Percentiles rank a stretch among this genome's conserved stretches.
Evolutionary conservation across 1,140 invertebrate species (phyloP).

Genomic region (Chlorops oryzae): DNA sequence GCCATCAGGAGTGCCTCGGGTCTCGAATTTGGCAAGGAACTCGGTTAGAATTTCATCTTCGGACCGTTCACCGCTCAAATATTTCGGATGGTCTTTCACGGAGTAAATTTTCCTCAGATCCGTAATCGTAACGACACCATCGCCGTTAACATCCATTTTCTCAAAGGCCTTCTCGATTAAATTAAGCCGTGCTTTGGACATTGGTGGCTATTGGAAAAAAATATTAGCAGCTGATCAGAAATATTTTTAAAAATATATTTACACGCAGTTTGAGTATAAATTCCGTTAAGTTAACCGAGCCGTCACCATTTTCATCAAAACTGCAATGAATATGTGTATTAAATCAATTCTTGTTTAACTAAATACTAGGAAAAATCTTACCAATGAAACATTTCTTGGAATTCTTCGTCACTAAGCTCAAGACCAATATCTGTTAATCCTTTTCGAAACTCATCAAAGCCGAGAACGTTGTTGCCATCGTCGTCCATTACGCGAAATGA

Average conservation of each 20-base stretch:
- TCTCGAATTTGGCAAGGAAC: constrained; percentile 84
- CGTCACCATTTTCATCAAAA: constrained; percentile 78
- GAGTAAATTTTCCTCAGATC: constrained; percentile 58
- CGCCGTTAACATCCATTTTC: constrained; percentile 80
- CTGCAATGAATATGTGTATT: constrained; percentile 26
- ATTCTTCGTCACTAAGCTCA: constrained; percentile 60
- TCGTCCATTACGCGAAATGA: constrained; percentile 88
- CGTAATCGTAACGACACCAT: constrained; percentile 75
- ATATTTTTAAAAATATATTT: constrained; percentile 44
- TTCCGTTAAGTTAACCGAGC: constrained; percentile 79
- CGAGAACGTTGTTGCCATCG: constrained; percentile 76
- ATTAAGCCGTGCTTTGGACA: constrained; percentile 65
- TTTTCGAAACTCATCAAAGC: constrained; percentile 72
- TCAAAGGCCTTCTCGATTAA: constrained; percentile 79
- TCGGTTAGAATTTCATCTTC: constrained; percentile 75
- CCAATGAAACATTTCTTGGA: constrained; percentile 55
- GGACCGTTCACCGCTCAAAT: constrained; percentile 80
- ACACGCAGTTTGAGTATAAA: constrained; percentile 81
- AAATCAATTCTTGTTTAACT: background rate
- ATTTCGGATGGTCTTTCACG: constrained; percentile 50
- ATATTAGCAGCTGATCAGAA: too few relatives aligned
- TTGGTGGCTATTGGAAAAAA: constrained; percentile 69
- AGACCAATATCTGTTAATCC: constrained; percentile 76
- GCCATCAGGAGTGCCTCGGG: constrained; percentile 65
- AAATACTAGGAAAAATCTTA: constrained; percentile 7